Evolutionary conservation across 2,113 vertebrate species (phyloP).

Genomic region (Pachyramphus minor): DNA sequence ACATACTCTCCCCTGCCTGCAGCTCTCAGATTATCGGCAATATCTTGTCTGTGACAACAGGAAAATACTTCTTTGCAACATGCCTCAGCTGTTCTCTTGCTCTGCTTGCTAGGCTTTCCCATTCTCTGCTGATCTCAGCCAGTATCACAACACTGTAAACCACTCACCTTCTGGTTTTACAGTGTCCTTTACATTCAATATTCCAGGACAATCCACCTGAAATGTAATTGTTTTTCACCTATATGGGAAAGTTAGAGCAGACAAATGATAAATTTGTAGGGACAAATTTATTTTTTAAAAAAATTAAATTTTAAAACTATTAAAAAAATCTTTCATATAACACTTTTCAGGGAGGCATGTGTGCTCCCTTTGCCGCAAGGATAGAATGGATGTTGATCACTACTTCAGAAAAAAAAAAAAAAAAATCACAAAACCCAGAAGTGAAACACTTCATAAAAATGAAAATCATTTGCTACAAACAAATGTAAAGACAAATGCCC

Average conservation of each 20-base stretch:
- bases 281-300: neutral
- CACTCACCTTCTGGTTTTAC: neutral
- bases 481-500: neutral
- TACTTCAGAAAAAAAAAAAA: neutral
- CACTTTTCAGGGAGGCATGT: neutral
- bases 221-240: neutral
- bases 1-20: neutral
- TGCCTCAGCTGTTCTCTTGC: neutral
- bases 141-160: neutral
- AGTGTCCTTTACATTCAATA: neutral
- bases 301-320: too few species aligned
- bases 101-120: neutral
- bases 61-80: neutral
- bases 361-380: accelerated
- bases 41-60: neutral
- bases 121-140: neutral
- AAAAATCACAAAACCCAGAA: neutral
- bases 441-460: neutral
- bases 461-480: neutral
- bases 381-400: neutral
- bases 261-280: neutral
- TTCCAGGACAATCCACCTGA: neutral
- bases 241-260: neutral
- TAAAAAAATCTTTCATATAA: neutral
- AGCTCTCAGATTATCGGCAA: neutral